Evolutionary conservation across 1,140 invertebrate species (phyloP), one percentile per base, ranked within the genome.

Genomic region (Microvelia longipes): DNA sequence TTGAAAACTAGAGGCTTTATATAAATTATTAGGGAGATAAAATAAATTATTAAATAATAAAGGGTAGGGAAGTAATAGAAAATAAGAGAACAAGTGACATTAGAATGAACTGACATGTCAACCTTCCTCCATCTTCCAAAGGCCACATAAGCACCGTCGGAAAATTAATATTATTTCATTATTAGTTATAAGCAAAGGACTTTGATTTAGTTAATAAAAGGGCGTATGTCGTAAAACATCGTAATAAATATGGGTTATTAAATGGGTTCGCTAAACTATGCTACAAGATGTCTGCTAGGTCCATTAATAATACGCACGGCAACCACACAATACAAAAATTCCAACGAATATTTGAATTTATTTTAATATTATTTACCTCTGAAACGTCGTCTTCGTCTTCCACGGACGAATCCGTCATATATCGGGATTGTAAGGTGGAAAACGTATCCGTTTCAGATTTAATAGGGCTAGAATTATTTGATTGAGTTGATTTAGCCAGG

Each of bases 301-400:
- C 19, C 35, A 50, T 19, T 5, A 50, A 5, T 19, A 50, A 19
- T 50, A 50, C 5, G 35, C 35, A 50, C 35, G 35, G 35, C 5
- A 50, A 19, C 35, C 19, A 50, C n/a, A n/a, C n/a, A n/a, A n/a
- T n/a, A n/a, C n/a, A n/a, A n/a, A n/a, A n/a, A n/a, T n/a, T n/a
- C n/a, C n/a, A n/a, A n/a, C n/a, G n/a, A n/a, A n/a, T n/a, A n/a
- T n/a, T n/a, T n/a, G n/a, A n/a, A n/a, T n/a, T n/a, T n/a, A n/a
- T n/a, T n/a, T n/a, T n/a, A n/a, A n/a, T n/a, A n/a, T n/a, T n/a
- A n/a, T 71, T 77, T 88, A 94, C 92, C 89, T 93, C 91, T 76
- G 91, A 93, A 79, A 92, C 90, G 82, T 91, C 92, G 80, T 94
- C 92, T 81, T 93, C 91, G 80, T 93, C 92, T 80, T 91, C 93